Percentiles rank a stretch among this genome's conserved stretches.
phyloP scores from a whole-genome alignment of 1,140 invertebrate genomes.

The Sarcophaga bullata region DNA sequence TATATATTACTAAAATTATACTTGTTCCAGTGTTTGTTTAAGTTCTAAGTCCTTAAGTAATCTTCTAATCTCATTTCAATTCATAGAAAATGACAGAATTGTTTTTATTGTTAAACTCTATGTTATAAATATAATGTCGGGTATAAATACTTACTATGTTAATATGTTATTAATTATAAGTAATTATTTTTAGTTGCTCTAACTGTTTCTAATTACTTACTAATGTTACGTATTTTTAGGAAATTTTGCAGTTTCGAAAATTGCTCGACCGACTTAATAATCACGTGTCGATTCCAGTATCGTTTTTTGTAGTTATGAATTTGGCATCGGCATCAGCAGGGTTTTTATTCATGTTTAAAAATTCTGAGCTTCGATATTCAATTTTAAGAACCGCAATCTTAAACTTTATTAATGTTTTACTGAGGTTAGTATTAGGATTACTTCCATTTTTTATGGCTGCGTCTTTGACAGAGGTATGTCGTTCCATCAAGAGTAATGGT shows the following conservation, averaged over 20 bases:
- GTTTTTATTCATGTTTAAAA: constrained; percentile 73
- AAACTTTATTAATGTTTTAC: constrained; percentile 72
- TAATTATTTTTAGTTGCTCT: background rate
- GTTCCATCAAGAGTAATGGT: constrained; percentile 75
- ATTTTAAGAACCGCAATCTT: constrained; percentile 71
- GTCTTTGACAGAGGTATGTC: constrained; percentile 78
- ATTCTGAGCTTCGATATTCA: constrained; percentile 64
- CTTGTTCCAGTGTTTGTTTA: no score
- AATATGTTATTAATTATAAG: no score
- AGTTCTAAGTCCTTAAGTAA: no score
- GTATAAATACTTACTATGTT: background rate
- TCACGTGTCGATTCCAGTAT: constrained; percentile 76
- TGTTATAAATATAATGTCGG: background rate
- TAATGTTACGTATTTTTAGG: constrained; percentile 65
- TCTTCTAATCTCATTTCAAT: no score
- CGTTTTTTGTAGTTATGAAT: constrained; percentile 79
- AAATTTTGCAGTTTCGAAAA: constrained; percentile 80
- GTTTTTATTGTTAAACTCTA: no score
- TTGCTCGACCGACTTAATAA: constrained; percentile 79
- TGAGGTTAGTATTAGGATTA: constrained; percentile 76
- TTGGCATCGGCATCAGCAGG: constrained; percentile 77
- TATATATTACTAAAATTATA: no score
- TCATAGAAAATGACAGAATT: no score
- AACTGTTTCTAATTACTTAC: background rate
- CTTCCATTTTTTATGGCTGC: constrained; percentile 79